phyloP scores from a whole-genome alignment of 2,113 vertebrate genomes.

The Solea senegalensis region DNA sequence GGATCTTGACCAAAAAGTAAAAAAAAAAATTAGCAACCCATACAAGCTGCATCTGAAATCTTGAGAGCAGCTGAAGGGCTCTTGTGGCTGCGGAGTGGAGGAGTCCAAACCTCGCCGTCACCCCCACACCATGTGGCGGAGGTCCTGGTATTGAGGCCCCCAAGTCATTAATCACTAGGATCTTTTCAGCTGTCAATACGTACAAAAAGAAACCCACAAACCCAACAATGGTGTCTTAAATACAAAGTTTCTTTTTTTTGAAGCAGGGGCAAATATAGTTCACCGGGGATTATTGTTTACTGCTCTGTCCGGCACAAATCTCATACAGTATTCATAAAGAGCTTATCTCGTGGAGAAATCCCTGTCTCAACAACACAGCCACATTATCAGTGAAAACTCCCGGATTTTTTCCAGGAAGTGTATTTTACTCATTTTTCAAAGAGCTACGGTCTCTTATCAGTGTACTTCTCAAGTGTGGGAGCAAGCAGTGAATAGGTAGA shows the following conservation, averaged over 20 bases:
- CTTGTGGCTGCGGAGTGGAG: constrained; percentile 56
- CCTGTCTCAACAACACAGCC: constrained; percentile 44
- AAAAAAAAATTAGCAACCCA: constrained; percentile 71
- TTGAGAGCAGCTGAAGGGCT: constrained; percentile 75
- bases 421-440: constrained; percentile 32
- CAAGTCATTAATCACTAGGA: constrained; percentile 88
- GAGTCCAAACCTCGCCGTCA: constrained; percentile 14
- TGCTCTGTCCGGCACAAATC: constrained; percentile 57
- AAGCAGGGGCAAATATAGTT: constrained; percentile 73
- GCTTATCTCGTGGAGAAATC: constrained; percentile 68
- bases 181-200: constrained; percentile 87
- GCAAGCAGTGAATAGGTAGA: not conserved
- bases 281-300: constrained; percentile 71
- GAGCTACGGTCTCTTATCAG: constrained; percentile 7
- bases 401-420: constrained; percentile 20
- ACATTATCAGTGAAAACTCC: constrained; percentile 64
- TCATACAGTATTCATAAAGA: constrained; percentile 78
- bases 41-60: constrained; percentile 68
- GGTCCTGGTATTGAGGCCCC: constrained; percentile 80
- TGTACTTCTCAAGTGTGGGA: constrained; percentile 2
- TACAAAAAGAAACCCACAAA: constrained; percentile 85
- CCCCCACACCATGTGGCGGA: constrained; percentile 53
- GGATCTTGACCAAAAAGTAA: constrained; percentile 68
- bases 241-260: constrained; percentile 43
- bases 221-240: constrained; percentile 81